A percentile compares a stretch with the other conserved stretches of the same genome.
These are phyloP conservation scores for Himalopsyche tibetana DNA, from an alignment of 2,888 invertebrate species.

Conservation along the genomic window DNA sequence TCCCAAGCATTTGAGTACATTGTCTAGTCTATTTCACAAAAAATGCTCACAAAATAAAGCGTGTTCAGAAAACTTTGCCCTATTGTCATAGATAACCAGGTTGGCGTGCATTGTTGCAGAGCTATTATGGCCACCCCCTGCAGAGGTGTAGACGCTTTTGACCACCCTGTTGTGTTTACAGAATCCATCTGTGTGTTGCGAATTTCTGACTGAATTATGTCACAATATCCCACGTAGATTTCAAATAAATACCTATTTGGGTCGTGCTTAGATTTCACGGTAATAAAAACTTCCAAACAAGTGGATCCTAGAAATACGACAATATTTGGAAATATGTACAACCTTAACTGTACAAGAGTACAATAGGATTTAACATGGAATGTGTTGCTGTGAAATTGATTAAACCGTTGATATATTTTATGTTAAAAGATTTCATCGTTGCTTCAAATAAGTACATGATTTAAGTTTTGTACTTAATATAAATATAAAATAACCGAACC, in stretches of 20 bases:
- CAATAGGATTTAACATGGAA: neutral
- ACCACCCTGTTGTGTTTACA: slow-evolving; percentile 61
- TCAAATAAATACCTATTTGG: slow-evolving; percentile 1
- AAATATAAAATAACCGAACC: too few species aligned
- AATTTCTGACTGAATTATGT: slow-evolving; percentile 55
- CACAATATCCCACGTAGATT: slow-evolving; percentile 39
- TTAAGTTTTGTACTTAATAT: too few species aligned
- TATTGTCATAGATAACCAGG: slow-evolving; percentile 51
- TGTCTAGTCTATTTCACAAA: neutral
- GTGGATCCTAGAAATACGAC: neutral
- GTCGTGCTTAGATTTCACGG: slow-evolving; percentile 52
- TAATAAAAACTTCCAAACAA: slow-evolving; percentile 50
- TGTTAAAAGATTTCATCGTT: too few species aligned
- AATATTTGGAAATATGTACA: neutral
- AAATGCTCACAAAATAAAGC: neutral
- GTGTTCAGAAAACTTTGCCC: slow-evolving; percentile 3
- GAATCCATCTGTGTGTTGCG: slow-evolving; percentile 54
- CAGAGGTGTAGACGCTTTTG: slow-evolving; percentile 60
- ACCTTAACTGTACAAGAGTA: neutral
- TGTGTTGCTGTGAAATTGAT: slow-evolving; percentile 9
- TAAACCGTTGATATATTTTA: neutral
- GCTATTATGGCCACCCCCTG: slow-evolving; percentile 58
- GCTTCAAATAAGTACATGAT: too few species aligned
- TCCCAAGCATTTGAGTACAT: neutral
- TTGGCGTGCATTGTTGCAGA: slow-evolving; percentile 47